A percentile compares a stretch with the other conserved stretches of the same genome.
These are phyloP conservation scores for Amorpha juglandis DNA, from an alignment of 2,888 invertebrate species.

Conservation along the genomic window DNA sequence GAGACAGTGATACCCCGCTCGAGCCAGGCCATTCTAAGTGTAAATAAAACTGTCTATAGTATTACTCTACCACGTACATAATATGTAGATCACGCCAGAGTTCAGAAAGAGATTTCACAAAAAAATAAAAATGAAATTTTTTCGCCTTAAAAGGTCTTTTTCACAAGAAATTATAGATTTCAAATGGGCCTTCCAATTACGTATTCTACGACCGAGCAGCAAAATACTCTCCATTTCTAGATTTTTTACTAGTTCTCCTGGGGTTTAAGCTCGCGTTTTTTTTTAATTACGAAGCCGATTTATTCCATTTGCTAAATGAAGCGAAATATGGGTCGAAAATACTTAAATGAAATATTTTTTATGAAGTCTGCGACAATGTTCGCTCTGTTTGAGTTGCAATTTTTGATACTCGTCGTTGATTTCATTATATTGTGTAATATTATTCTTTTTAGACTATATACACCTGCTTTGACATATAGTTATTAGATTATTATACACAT, in stretches of 20 bases:
- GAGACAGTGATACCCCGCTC: no score
- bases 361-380: no score
- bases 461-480: no score
- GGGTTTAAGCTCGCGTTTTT: background rate
- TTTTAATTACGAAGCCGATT: background rate
- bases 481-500: no score
- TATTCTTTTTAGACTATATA: no score
- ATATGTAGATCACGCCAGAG: no score
- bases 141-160: background rate
- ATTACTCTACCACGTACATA: no score
- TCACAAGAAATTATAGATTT: background rate
- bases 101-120: background rate
- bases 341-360: background rate
- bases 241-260: conserved; percentile 1
- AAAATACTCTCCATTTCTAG: conserved; percentile 8
- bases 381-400: no score
- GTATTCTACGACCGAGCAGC: conserved; percentile 1
- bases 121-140: background rate
- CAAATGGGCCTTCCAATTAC: conserved; percentile 3
- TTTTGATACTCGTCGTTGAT: conserved; percentile 7
- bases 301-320: conserved; percentile 5
- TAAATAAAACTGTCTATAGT: no score
- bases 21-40: no score
- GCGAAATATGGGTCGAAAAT: conserved; percentile 13
- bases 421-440: background rate